Percentiles rank a stretch among this genome's conserved stretches.
Evolutionary conservation across 2,888 invertebrate genomes (phyloP).

Genomic region (Thereva unica): DNA sequence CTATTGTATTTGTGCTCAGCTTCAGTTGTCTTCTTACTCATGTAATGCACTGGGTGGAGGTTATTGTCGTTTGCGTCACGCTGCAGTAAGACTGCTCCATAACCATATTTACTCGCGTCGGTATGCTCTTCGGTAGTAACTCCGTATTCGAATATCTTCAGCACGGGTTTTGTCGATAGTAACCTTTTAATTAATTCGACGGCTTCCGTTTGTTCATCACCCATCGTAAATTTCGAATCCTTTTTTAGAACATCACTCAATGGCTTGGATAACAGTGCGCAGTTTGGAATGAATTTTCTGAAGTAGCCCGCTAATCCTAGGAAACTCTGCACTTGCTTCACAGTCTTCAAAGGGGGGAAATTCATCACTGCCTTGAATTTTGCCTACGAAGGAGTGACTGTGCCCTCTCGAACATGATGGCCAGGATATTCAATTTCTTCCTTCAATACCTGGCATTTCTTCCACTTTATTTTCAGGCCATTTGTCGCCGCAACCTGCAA

Average conservation of each 20-base stretch:
- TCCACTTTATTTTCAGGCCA: too few relatives aligned
- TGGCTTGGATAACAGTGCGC: slow-evolving; percentile 43
- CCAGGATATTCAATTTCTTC: too few relatives aligned
- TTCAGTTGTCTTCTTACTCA: too few relatives aligned
- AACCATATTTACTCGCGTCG: neutral
- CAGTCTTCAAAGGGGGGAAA: slow-evolving; percentile 45
- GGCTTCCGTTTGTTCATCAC: slow-evolving; percentile 40
- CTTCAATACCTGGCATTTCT: too few relatives aligned
- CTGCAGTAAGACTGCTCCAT: neutral
- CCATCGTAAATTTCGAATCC: slow-evolving; percentile 42
- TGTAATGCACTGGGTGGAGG: too few relatives aligned
- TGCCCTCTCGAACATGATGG: too few relatives aligned
- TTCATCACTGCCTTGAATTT: slow-evolving; percentile 45
- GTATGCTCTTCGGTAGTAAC: neutral
- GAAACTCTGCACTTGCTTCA: slow-evolving; percentile 47
- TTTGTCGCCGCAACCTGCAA: too few relatives aligned
- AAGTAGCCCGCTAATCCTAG: slow-evolving; percentile 48
- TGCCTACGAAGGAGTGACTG: slow-evolving; percentile 43
- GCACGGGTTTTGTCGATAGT: neutral
- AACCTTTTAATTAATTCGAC: slow-evolving; percentile 43
- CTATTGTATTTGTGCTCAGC: neutral
- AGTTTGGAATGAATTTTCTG: slow-evolving; percentile 46
- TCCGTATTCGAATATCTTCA: neutral
- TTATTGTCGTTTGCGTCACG: neutral
- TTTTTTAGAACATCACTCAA: slow-evolving; percentile 44